Evolutionary conservation across 2,113 vertebrate species (phyloP), one percentile per base, ranked within the genome.

Genomic region (Amia ocellicauda): DNA sequence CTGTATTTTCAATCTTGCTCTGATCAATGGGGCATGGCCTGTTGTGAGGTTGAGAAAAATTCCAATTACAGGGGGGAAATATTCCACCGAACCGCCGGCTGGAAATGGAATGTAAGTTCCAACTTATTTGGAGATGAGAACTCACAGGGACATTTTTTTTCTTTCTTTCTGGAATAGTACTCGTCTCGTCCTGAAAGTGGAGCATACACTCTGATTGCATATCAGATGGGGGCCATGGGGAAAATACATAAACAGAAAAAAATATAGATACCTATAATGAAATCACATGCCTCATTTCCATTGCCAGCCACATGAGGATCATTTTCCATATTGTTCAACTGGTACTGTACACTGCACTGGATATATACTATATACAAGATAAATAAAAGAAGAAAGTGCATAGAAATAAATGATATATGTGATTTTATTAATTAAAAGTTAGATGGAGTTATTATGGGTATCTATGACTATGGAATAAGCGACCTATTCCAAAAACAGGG

Each of bases 271-370:
- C 64, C 67, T 71, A 45, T 49, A 19, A 69, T 67, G 71, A 70
- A 74, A 66, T 77, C 73, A 58, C 64, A 71, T 59, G 58, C 50
- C 51, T 69, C 58, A 77, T 76, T 73, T 50, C 64, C 63, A 63
- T 51, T 22, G 23, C 23, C 23, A 51, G 11, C 49, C 49, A 20
- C 19, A 51, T 20, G 49, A 14, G 17, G 23, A 3, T 22, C 49
- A 51, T n/a, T n/a, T n/a, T n/a, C n/a, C n/a, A n/a, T n/a, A n/a
- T n/a, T n/a, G n/a, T n/a, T n/a, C n/a, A n/a, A n/a, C n/a, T n/a
- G n/a, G n/a, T n/a, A n/a, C n/a, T n/a, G n/a, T n/a, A n/a, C n/a
- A n/a, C n/a, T n/a, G n/a, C n/a, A n/a, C n/a, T n/a, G n/a, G n/a
- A n/a, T n/a, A n/a, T n/a, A n/a, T n/a, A n/a, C n/a, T n/a, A n/a